Base-by-base conservation (phyloP, 2,113 vertebrate species). In the Leiothrix lutea region DNA sequence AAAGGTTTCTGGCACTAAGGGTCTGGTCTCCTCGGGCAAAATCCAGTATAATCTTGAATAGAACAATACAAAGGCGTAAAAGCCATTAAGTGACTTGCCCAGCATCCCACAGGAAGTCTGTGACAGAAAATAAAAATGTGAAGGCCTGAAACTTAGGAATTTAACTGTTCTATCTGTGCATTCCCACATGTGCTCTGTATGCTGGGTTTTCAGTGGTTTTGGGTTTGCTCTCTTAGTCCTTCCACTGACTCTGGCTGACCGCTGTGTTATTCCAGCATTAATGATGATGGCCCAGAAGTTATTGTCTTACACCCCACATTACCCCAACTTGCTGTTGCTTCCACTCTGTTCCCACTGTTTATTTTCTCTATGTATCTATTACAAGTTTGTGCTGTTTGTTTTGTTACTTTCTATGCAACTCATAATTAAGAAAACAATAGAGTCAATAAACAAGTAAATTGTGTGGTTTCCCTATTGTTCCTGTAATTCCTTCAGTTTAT, bases 71-170 rank as follows among this genome's bases (percentile, higher is more conserved):
- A 60, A 95, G 72, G 79, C 16, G 1, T 64, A 90, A 83, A 92
- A 77, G n/a, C 53, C 72, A 77, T 92, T 86, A 94, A 94, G 60
- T 40, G 74, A 54, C 48, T 86, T 70, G 58, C 54, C 56, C 87
- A 66, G 71, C 44, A 51, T 92, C 92, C 88, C 90, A 54, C 75
- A 96, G 95, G 94, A 96, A 96, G 85, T 78, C 90, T 94, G 81
- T 92, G 88, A 87, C 93, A 96, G 90, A 80, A 94, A 96, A 93
- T 58, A 90, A 72, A 79, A 90, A 44, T 20, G 12, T 71, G 56
- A 95, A 80, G 57, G 60, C 67, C n/a, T 8, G 7, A 88, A 94
- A 77, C 42, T 62, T 47, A 48, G 57, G 86, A 94, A 91, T 95
- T 56, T 78, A 70, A 31, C 28, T 3, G 0, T 53, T 92, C 56